Percentiles rank a stretch among this genome's conserved stretches.
Conservation (phyloP, 2,797 vertebrate species). For the Microctenopoma stevenorrisi region DNA sequence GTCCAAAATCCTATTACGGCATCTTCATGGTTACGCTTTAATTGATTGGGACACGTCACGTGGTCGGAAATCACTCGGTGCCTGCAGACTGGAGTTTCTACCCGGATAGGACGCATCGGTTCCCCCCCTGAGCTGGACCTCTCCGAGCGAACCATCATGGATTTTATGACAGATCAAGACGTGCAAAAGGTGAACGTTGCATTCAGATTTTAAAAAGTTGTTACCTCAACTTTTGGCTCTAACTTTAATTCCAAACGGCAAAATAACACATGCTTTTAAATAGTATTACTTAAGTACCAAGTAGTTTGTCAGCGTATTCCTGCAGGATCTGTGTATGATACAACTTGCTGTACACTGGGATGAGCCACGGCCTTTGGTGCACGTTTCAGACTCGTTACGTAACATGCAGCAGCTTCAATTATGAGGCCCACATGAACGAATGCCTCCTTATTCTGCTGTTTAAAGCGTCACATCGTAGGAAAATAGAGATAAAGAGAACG, state of each 20-base stretch:
- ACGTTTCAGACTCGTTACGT: slow-evolving; percentile 19
- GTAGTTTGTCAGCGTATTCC: not conserved
- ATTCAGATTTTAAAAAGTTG: not conserved
- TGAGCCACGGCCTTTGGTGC: not conserved
- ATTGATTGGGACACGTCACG: slow-evolving; percentile 53
- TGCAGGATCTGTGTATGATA: not conserved
- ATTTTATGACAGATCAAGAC: slow-evolving; percentile 76
- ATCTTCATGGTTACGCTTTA: slow-evolving; percentile 29
- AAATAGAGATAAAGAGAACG: not conserved
- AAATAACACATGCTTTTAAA: not conserved
- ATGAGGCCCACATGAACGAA: not conserved
- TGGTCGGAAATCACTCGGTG: slow-evolving; percentile 20
- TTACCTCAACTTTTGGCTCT: not conserved
- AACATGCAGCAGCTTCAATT: slow-evolving; percentile 24
- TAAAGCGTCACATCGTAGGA: not conserved
- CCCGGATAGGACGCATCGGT: slow-evolving; percentile 20
- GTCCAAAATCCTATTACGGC: slow-evolving; percentile 68
- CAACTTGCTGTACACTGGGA: not conserved
- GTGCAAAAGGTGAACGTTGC: slow-evolving; percentile 72
- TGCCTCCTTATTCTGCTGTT: not conserved
- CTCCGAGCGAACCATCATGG: slow-evolving; percentile 59
- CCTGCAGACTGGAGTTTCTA: not conserved
- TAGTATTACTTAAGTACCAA: not conserved
- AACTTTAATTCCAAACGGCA: not conserved
- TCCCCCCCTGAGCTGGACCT: not conserved